Evolutionary conservation across 2,113 vertebrate genomes (phyloP), one percentile per base, ranked within the genome.

Genomic region (Fukomys damarensis): DNA sequence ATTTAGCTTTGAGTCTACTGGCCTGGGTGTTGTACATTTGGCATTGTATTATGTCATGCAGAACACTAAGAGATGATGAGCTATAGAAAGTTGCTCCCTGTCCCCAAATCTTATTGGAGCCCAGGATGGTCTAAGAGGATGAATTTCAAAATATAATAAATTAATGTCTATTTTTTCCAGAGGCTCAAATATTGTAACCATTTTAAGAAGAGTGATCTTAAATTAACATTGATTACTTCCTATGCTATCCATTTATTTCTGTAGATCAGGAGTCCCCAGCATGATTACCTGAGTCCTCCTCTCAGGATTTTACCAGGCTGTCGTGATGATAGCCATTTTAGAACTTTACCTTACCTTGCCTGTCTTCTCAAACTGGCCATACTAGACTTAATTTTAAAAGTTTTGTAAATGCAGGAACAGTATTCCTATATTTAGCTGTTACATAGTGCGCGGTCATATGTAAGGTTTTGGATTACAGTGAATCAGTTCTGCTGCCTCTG

Each of bases 61-160:
- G 58, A 49, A 80, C 88, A 77, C 82, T 91, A 90, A 87, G 87
- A 80, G 17, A 61, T 65, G 20, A 24, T 89, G 30, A 93, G 95
- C 88, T 90, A 92, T 9, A 59, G 38, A 63, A 91, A 89, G 79
- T 32, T 58, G 0, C 1, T n/a, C 49, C 22, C 30, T 74, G 77
- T 87, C 26, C 38, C 11, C 49, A 82, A 95, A 70, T 24, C 65
- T 80, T 91, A 5, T 83, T 76, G 74, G 41, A 22, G 20, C 32
- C 70, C 35, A 14, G 95, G 32, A n/a, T 96, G 58, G 35, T 96
- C 46, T 54, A 89, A 92, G 24, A 91, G 76, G 96, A 89, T 58
- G 38, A 89, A 66, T 54, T 96, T 76, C 28, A 4, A 66, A 46
- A 59, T 86, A 38, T 32, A 86, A 81, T 87, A 65, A 58, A 77